These are phyloP conservation scores for Pyxicephalus adspersus DNA, from an alignment of 2,113 vertebrate species.

Conservation along the genomic window DNA sequence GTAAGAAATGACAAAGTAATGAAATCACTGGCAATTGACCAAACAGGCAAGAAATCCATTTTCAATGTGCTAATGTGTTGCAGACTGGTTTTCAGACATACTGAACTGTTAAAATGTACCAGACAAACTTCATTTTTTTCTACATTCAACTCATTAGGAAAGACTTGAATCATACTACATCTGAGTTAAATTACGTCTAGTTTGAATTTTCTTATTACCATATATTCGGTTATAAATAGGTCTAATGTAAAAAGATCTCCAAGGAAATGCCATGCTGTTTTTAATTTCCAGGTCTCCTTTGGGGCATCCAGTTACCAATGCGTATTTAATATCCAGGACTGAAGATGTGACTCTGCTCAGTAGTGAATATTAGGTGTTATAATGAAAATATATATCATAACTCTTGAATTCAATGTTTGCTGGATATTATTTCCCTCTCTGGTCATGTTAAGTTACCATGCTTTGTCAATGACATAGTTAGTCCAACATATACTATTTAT, in stretches of 20 bases:
- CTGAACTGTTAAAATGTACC: slow-evolving; percentile 43
- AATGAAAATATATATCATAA: not conserved
- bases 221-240: slow-evolving; percentile 25
- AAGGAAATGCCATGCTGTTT: slow-evolving; percentile 11
- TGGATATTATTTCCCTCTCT: no score
- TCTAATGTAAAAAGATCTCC: slow-evolving; percentile 31
- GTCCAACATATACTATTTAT: no score
- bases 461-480: no score
- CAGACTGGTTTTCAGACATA: slow-evolving; percentile 36
- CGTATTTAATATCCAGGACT: not conserved
- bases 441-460: no score
- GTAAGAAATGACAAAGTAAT: slow-evolving; percentile 35
- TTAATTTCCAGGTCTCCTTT: slow-evolving; percentile 15
- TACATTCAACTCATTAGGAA: slow-evolving; percentile 38
- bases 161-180: slow-evolving; percentile 18
- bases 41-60: slow-evolving; percentile 24
- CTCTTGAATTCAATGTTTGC: not conserved
- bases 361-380: not conserved
- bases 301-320: not conserved
- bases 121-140: slow-evolving; percentile 34
- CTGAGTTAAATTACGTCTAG: slow-evolving; percentile 43
- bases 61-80: slow-evolving; percentile 46
- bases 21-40: slow-evolving; percentile 13
- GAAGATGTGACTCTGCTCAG: not conserved
- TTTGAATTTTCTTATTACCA: slow-evolving; percentile 38